Conservation (phyloP, 2,888 invertebrate genomes). For the Perizoma flavofasciatum region DNA sequence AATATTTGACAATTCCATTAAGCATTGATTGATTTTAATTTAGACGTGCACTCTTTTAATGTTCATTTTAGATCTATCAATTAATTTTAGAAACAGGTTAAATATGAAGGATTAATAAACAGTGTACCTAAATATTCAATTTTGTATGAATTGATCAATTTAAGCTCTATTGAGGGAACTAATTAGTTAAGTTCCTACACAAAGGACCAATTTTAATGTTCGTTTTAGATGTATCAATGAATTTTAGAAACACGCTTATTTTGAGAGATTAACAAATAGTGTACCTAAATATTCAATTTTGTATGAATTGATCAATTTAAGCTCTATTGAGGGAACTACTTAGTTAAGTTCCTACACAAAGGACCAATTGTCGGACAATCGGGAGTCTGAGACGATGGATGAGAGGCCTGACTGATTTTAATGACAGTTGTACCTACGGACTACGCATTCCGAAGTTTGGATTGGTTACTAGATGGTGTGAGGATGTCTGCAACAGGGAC, state of each 20-base stretch:
- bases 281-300: conserved; percentile 59
- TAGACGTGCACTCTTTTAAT: conserved; percentile 5
- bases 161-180: conserved; percentile 65
- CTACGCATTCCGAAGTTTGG: conserved; percentile 11
- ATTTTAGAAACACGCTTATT: conserved; percentile 12
- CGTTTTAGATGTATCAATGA: conserved; percentile 7
- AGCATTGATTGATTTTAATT: conserved; percentile 16
- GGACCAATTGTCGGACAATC: conserved; percentile 67
- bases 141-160: conserved; percentile 64
- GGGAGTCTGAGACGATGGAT: conserved; percentile 23
- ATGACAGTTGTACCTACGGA: conserved; percentile 8
- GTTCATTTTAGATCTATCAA: conserved; percentile 7
- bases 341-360: conserved; percentile 53
- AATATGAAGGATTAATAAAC: conserved; percentile 29
- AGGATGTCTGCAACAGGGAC: not conserved
- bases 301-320: conserved; percentile 63
- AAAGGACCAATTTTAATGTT: conserved; percentile 62
- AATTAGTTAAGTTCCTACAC: conserved; percentile 51
- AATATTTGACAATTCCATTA: conserved; percentile 5
- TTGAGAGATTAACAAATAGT: conserved; percentile 26
- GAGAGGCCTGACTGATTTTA: conserved; percentile 27
- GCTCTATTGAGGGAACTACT: conserved; percentile 62
- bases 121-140: too few species aligned
- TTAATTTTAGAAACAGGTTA: conserved; percentile 11
- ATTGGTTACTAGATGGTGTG: conserved; percentile 5